Evolutionary conservation across 1,140 invertebrate genomes (phyloP), one percentile per base, ranked within the genome.

Genomic region (Aphidius gifuensis): DNA sequence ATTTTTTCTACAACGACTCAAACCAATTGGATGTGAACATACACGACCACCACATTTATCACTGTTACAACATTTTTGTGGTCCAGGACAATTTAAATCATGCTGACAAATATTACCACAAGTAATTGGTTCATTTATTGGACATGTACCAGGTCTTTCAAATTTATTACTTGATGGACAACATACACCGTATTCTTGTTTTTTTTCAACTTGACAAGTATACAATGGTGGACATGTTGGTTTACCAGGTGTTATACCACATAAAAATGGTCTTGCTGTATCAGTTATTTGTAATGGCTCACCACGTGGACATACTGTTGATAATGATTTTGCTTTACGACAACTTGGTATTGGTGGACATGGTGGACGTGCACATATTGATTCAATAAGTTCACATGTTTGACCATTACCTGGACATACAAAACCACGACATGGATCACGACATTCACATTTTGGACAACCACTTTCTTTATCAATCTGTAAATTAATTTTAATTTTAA

Each of bases 131-230:
- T 74, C 79, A 48, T 73, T 72, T n/a, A 40, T 42, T 0, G 91
- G 91, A 72, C 92, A 94, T 1, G 84, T 84, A 4, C 91, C 91
- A 0, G 90, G 84, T 72, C 92, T 90, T 66, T 90, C 83, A 45
- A 92, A 84, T 68, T 86, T 85, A 57, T 91, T 68, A 4, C 85
- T 89, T 7, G 88, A 87, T n/a, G 90, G 90, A 72, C 91, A 93
- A 72, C 92, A 94, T 2, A 93, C 90, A 0, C 92, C 92, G 71
- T 94, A 94, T 66, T 94, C 92, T 67, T 92, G 90, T 61, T 87
- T 87, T 80, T 77, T 58, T 69, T 92, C 86, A 5, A 93, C 90
- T 51, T 90, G 80, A 70, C 92, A 94, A 68, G 86, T 85, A 74
- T 92, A 92, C 50, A 91, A 80, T 0, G 90, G 87, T 5, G 92